phyloP scores from a whole-genome alignment of 2,113 vertebrate species.

The Daubentonia madagascariensis region DNA sequence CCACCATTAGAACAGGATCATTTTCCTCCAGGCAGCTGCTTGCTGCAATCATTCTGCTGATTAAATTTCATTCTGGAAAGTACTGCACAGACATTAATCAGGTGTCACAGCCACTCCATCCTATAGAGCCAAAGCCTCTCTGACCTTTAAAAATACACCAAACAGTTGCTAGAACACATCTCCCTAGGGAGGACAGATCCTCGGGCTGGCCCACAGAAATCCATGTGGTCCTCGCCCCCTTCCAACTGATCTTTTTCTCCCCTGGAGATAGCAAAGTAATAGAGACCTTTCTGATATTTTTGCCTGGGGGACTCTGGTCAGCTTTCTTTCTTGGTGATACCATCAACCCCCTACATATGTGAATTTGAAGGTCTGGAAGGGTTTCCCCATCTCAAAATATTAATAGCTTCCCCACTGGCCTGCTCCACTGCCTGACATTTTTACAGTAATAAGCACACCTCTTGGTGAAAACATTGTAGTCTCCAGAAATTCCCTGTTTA shows the following conservation, averaged over 20 bases:
- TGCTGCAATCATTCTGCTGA: conserved; percentile 78
- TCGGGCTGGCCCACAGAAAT: conserved; percentile 11
- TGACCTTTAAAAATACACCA: conserved; percentile 77
- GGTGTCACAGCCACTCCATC: conserved; percentile 71
- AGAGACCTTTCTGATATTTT: conserved; percentile 27
- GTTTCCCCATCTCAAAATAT: neutral
- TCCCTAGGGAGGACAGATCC: conserved; percentile 42
- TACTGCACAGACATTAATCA: conserved; percentile 76
- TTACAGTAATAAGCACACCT: neutral
- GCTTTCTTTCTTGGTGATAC: neutral
- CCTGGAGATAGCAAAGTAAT: neutral
- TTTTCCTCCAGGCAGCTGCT: conserved; percentile 78
- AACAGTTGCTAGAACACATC: conserved; percentile 73
- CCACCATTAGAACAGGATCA: conserved; percentile 74
- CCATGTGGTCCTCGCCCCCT: neutral
- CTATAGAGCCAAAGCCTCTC: conserved; percentile 76
- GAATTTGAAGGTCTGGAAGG: conserved; percentile 16
- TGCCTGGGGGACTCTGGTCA: neutral
- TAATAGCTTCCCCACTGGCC: neutral
- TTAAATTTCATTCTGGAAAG: conserved; percentile 80
- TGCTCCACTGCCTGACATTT: conserved; percentile 2
- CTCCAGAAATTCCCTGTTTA: neutral
- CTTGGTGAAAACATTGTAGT: neutral
- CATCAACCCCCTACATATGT: neutral
- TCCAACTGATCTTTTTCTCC: neutral